Conservation (phyloP, 2,888 invertebrate species). For the Beris morrisii region DNA sequence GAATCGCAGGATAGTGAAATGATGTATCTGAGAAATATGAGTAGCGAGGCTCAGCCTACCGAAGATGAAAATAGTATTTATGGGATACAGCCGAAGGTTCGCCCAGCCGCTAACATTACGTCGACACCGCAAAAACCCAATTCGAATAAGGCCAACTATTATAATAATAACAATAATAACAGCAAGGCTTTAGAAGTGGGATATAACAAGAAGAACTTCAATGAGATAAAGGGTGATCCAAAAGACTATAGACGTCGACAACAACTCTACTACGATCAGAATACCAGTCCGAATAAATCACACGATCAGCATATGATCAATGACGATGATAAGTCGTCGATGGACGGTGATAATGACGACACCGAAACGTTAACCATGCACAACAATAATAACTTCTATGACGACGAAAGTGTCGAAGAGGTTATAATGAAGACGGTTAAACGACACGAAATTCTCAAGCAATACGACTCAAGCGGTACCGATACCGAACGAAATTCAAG, state of each 20-base stretch:
- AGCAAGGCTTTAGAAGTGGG: constrained; percentile 4
- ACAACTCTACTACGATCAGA: constrained; percentile 21
- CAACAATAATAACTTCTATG: constrained; percentile 66
- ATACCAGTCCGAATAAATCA: constrained; percentile 12
- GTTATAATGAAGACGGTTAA: constrained; percentile 71
- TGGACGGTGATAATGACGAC: constrained; percentile 44
- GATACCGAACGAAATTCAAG: constrained; percentile 69
- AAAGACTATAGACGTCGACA: constrained; percentile 26
- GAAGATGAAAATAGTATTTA: constrained; percentile 41
- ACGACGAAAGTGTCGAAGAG: constrained; percentile 64
- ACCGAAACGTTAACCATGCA: constrained; percentile 52
- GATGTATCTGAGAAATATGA: constrained; percentile 31
- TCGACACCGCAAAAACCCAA: constrained; percentile 26
- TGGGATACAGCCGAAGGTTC: constrained; percentile 20
- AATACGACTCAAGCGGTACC: constrained; percentile 65
- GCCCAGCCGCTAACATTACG: constrained; percentile 8
- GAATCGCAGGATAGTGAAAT: not conserved
- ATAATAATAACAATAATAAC: constrained; percentile 25
- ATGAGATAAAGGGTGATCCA: constrained; percentile 7
- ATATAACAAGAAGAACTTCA: constrained; percentile 15
- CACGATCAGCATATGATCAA: constrained; percentile 12
- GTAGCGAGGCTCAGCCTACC: constrained; percentile 46
- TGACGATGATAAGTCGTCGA: constrained; percentile 25
- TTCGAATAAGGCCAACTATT: constrained; percentile 26
- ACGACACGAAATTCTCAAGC: constrained; percentile 71